Percentiles rank a stretch among this genome's conserved stretches.
phyloP scores from a whole-genome alignment of 2,113 vertebrate genomes.

The Xenopus laevis region DNA sequence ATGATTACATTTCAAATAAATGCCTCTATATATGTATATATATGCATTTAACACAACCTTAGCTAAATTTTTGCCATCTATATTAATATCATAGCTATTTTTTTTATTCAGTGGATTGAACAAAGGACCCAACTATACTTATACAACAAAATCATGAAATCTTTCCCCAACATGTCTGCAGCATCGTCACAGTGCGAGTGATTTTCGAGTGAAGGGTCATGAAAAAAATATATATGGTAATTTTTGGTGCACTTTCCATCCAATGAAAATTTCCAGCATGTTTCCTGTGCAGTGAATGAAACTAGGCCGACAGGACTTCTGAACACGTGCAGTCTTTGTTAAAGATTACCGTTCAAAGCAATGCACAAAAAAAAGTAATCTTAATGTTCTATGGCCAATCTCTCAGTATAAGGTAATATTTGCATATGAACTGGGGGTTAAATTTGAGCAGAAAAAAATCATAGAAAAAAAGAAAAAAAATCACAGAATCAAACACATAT shows the following conservation, averaged over 20 bases:
- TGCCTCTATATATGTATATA: too few species aligned
- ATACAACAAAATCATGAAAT: not conserved
- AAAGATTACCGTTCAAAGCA: constrained; percentile 15
- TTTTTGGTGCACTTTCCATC: constrained; percentile 3
- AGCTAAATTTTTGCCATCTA: too few species aligned
- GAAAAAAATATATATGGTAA: constrained; percentile 8
- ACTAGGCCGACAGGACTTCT: constrained; percentile 1
- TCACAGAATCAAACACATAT: constrained; percentile 42
- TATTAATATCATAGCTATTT: too few species aligned
- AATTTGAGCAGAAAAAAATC: too few species aligned
- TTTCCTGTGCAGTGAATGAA: constrained; percentile 3
- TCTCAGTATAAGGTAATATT: constrained; percentile 13
- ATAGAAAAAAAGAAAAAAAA: too few species aligned
- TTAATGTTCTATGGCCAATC: constrained; percentile 25
- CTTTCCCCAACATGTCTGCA: not conserved
- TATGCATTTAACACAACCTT: too few species aligned
- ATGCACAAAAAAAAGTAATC: not conserved
- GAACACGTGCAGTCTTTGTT: constrained; percentile 38
- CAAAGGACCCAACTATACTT: too few species aligned
- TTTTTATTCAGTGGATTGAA: too few species aligned
- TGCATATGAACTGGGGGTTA: constrained; percentile 23
- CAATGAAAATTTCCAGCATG: constrained; percentile 13
- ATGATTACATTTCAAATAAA: too few species aligned
- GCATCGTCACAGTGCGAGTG: not conserved
- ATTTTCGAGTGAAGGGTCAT: not conserved